Evolutionary conservation across 2,888 invertebrate genomes (phyloP), one percentile per base, ranked within the genome.

Genomic region (Selenia dentaria): DNA sequence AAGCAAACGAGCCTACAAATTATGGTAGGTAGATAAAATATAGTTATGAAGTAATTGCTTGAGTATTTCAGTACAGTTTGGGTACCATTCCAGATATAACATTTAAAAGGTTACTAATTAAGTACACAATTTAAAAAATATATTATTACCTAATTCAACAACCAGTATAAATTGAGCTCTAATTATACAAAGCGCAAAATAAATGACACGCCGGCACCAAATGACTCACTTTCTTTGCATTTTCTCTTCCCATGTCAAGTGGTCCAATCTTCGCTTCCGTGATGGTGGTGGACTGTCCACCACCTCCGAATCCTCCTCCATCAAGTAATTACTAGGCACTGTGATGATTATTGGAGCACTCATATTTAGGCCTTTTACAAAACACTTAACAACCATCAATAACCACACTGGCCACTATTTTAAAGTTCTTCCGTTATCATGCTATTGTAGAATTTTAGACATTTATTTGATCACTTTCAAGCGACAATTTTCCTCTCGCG

Each of bases 161-260:
- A 34, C 39, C 39, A 29, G 18, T 18, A 25, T 39, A 39, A 18
- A 5, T 10, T 25, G 39, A 39, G 12, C 40, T 40, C 22, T 26
- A 8, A 13, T 28, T 11, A 31, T n/a, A 28, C 37, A 41, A 42
- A 11, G 32, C 41, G 6, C 27, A 49, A 44, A 62, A 54, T 55
- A 57, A 44, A 42, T 64, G 69, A 74, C 76, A 79, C 77, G 75
- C 72, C 71, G 55, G 70, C 78, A 74, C 54, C 36, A 39, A 33
- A 57, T 44, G 28, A 93, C 95, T 92, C 85, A 96, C 96, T 96
- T 96, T 74, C 97, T 92, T 80, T 96, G 95, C 66, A 97, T 91
- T 76, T 97, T 97, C 77, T 97, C 96, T 70, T 97, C 97, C 94
- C 95, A 95, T 47, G 95, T 91, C 28, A 97, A 83, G 76, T 97